phyloP scores from a whole-genome alignment of 2,113 vertebrate genomes.

The Glaucidium brasilianum region DNA sequence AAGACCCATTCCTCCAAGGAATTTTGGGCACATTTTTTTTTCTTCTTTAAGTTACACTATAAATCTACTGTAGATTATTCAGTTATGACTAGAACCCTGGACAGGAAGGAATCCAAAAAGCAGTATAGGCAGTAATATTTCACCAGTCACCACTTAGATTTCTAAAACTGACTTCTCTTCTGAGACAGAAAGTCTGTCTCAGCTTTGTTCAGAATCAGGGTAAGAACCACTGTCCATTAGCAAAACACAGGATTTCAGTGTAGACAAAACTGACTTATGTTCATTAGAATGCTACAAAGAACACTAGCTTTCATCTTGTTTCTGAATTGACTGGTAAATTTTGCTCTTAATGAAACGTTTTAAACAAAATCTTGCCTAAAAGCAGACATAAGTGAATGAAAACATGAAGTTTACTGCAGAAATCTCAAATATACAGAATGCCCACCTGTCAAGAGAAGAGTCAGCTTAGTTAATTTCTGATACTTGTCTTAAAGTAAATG shows the following conservation, averaged over 20 bases:
- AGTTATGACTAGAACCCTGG: background rate
- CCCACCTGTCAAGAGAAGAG: background rate
- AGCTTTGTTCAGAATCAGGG: background rate
- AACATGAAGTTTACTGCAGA: background rate
- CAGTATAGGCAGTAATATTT: background rate
- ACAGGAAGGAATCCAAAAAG: background rate
- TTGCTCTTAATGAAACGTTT: background rate
- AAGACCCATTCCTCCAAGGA: background rate
- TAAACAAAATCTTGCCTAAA: background rate
- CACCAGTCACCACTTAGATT: background rate
- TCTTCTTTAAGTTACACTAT: background rate
- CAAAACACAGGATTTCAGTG: background rate
- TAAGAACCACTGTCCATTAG: background rate
- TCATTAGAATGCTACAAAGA: background rate
- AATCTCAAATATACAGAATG: background rate
- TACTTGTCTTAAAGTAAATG: background rate
- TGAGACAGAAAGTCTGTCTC: background rate
- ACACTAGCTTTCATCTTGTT: background rate
- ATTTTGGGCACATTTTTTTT: background rate
- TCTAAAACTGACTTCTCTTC: background rate
- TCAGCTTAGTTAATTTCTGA: background rate
- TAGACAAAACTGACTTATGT: background rate
- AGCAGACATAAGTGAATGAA: background rate
- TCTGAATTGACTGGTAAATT: background rate
- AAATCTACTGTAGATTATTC: background rate